Conservation (phyloP, 2,888 invertebrate species). For the Cyrtodaria siliqua region DNA sequence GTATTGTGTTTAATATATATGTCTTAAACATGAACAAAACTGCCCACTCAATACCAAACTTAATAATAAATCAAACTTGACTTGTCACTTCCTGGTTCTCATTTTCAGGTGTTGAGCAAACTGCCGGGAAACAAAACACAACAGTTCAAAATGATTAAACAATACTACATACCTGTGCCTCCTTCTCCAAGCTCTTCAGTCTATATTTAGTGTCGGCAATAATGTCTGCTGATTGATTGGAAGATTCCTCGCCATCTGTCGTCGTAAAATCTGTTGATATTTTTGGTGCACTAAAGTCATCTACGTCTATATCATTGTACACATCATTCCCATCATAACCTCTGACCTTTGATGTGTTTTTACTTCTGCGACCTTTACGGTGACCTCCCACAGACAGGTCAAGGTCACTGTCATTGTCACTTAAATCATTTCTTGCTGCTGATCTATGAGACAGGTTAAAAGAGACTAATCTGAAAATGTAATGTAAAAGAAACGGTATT, state of each 20-base stretch:
- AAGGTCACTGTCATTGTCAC: conserved; percentile 56
- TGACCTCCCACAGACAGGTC: conserved; percentile 51
- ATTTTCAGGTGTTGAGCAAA: no score
- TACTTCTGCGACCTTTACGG: conserved; percentile 44
- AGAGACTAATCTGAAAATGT: conserved; percentile 60
- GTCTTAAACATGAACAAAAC: no score
- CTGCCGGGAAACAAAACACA: no score
- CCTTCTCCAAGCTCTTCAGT: conserved; percentile 81
- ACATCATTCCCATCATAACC: conserved; percentile 66
- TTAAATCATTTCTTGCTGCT: conserved; percentile 29
- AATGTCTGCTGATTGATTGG: conserved; percentile 79
- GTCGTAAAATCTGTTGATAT: conserved; percentile 70
- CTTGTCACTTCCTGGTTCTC: no score
- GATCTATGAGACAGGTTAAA: conserved; percentile 57
- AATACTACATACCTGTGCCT: conserved; percentile 77
- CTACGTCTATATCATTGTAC: conserved; percentile 75
- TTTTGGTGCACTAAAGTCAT: conserved; percentile 68
- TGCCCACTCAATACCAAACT: no score
- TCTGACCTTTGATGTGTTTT: conserved; percentile 28
- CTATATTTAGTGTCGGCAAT: conserved; percentile 82
- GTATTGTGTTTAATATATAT: no score
- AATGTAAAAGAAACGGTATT: conserved; percentile 1
- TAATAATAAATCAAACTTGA: no score
- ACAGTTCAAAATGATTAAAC: no score
- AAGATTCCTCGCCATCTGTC: conserved; percentile 75